Conservation (phyloP, 30 jellyfish, hydroid and myxozoan genomes). For the Haliclystus octoradiatus region DNA sequence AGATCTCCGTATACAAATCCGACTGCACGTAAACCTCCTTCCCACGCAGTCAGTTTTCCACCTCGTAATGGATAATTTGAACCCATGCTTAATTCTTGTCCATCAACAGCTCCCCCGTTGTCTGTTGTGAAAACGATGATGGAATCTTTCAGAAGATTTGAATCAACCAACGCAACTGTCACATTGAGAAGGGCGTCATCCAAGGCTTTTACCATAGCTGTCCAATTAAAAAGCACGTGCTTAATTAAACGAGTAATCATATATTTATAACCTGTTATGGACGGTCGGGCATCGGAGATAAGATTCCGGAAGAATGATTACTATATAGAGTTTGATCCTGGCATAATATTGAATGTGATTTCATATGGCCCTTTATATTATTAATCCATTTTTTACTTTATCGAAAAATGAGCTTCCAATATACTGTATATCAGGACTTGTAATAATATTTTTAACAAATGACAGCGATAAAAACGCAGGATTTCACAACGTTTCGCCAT, state of each 20-base stretch:
- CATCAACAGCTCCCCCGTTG: constrained; percentile 97
- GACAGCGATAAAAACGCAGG: too few relatives aligned
- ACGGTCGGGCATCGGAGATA: background rate
- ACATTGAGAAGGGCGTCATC: constrained; percentile 86
- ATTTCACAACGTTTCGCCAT: too few relatives aligned
- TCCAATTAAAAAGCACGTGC: background rate
- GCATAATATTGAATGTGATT: too few relatives aligned
- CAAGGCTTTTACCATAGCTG: constrained; percentile 92
- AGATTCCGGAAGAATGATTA: background rate
- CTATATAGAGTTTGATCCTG: too few relatives aligned
- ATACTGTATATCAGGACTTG: too few relatives aligned
- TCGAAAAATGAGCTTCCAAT: too few relatives aligned
- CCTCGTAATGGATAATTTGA: constrained; percentile 97
- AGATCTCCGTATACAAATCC: constrained; percentile 72
- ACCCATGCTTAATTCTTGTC: constrained; percentile 74
- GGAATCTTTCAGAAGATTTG: constrained; percentile 45
- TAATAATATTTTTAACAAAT: too few relatives aligned
- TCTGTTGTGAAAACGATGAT: constrained; percentile 72
- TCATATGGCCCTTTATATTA: too few relatives aligned
- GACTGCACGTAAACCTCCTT: constrained; percentile 95
- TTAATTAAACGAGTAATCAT: background rate
- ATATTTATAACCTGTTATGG: background rate
- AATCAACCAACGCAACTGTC: constrained; percentile 66
- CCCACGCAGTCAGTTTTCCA: constrained; percentile 94
- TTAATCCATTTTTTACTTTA: too few relatives aligned